Evolutionary conservation across 2,888 invertebrate genomes (phyloP), one percentile per base, ranked within the genome.

Genomic region (Apamea sordens): DNA sequence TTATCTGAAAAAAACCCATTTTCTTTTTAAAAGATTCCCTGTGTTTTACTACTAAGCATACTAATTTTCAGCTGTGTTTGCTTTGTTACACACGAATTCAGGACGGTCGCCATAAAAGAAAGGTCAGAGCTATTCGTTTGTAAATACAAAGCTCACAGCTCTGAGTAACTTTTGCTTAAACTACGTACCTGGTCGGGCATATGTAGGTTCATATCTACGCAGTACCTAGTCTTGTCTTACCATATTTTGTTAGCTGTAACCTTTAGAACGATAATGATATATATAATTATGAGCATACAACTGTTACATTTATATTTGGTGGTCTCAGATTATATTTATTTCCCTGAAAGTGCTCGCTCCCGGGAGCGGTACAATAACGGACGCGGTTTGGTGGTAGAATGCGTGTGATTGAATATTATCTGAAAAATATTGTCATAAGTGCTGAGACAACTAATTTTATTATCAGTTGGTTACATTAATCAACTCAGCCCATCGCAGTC

Each of bases 61-160:
- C 7, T 0, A 36, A 36, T 65, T 64, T 64, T 36, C 24, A 24
- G 36, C 13, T 65, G 7, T 36, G 61, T 68, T 56, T 41, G 32
- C 53, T 68, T 77, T 41, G 50, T 53, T 32, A 77, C 59, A 61
- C 28, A 77, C 53, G 41, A 56, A 44, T 56, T 59, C 32, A 68
- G 11, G 44, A 72, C 47, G 61, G 67, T 41, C 47, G 47, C 47
- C 6, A 15, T 47, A 47, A 47, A 47, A 47, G n/a, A 47, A 47
- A 47, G 47, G 47, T 47, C 47, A 47, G 4, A 47, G 44, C 10
- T 44, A 44, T 44, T 11, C 44, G 44, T 44, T 44, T 44, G 44
- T 44, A 44, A 44, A 44, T 44, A 44, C 44, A 1, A 44, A 44
- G 44, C 44, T 44, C 44, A 44, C 10, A 44, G 3, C 47, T 47